A percentile compares a stretch with the other conserved stretches of the same genome.
phyloP scores from a whole-genome alignment of 2,888 invertebrate genomes.

The Poecilus cupreus region DNA sequence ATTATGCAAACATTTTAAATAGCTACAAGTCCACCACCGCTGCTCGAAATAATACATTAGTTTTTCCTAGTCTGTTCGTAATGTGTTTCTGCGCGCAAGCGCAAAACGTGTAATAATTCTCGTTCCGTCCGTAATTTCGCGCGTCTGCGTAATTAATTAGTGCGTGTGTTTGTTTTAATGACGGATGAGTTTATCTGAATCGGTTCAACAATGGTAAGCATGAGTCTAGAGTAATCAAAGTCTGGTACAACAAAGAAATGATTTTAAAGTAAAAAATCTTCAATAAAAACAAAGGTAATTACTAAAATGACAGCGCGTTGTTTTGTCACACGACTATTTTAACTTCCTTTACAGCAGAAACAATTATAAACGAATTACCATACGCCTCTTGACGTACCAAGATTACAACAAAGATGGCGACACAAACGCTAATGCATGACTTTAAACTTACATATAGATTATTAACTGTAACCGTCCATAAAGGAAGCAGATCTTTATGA shows the following conservation, averaged over 20 bases:
- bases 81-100: not conserved
- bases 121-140: not conserved
- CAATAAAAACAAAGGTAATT: constrained; percentile 57
- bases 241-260: constrained; percentile 46
- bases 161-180: constrained; percentile 3
- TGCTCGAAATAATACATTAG: not conserved
- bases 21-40: not conserved
- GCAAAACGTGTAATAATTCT: not conserved
- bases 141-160: constrained; percentile 15
- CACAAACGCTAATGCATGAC: constrained; percentile 54
- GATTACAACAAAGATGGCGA: constrained; percentile 53
- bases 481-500: constrained; percentile 58
- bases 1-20: constrained; percentile 37
- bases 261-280: constrained; percentile 55
- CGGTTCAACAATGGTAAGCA: constrained; percentile 25
- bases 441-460: constrained; percentile 52
- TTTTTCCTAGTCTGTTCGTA: not conserved
- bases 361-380: constrained; percentile 59
- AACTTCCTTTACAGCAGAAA: constrained; percentile 52
- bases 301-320: constrained; percentile 52
- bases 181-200: constrained; percentile 32
- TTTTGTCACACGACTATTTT: constrained; percentile 55
- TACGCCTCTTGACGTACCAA: constrained; percentile 49
- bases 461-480: constrained; percentile 50
- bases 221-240: constrained; percentile 49